Percentiles rank a stretch among this genome's conserved stretches.
phyloP scores from a whole-genome alignment of 1,140 invertebrate genomes.

The Trissolcus basalis region DNA sequence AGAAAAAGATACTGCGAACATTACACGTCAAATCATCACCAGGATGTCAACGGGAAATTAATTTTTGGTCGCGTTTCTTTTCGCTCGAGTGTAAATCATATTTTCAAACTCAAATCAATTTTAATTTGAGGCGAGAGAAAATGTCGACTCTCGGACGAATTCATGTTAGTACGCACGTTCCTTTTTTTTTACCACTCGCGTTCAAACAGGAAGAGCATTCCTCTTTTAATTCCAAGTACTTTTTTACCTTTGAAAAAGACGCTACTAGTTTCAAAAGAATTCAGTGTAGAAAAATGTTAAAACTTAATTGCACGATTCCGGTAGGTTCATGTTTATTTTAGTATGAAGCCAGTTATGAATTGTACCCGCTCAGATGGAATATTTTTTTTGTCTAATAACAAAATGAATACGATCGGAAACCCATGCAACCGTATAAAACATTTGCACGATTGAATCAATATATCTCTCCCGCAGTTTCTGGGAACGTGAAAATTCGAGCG shows the following conservation, averaged over 20 bases:
- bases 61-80: slow-evolving; percentile 20
- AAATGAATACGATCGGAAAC: no score
- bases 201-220: slow-evolving; percentile 36
- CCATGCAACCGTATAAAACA: no score
- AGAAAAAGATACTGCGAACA: no score
- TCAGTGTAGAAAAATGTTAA: neutral
- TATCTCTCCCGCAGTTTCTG: no score
- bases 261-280: slow-evolving; percentile 22
- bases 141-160: no score
- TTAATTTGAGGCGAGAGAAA: slow-evolving; percentile 17
- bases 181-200: slow-evolving; percentile 17
- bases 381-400: no score
- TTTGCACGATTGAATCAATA: no score
- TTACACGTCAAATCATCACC: no score
- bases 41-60: slow-evolving; percentile 21
- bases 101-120: slow-evolving; percentile 43
- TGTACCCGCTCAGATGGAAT: no score
- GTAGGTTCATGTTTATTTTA: neutral
- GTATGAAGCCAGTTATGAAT: neutral
- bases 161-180: slow-evolving; percentile 23
- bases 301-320: slow-evolving; percentile 4
- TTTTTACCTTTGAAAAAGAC: slow-evolving; percentile 7
- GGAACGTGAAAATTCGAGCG: no score
- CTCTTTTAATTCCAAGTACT: slow-evolving; percentile 29
- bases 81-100: no score